Evolutionary conservation across 2,888 invertebrate genomes (phyloP).

Genomic region (Xanthia togata): DNA sequence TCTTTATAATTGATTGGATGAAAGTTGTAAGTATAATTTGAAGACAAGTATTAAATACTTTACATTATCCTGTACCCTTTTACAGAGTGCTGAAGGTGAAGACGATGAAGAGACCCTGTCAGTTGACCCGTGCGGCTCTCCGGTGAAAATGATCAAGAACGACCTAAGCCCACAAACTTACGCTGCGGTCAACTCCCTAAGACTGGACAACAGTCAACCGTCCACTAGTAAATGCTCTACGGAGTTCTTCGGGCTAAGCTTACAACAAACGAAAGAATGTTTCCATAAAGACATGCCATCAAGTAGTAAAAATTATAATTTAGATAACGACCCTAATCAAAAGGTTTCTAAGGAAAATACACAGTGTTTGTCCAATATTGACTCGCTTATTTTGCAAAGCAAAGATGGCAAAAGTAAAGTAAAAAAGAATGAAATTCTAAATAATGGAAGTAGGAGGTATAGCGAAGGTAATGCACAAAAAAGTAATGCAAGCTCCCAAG

Average conservation of each 20-base stretch:
- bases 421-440: slow-evolving; percentile 79
- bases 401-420: slow-evolving; percentile 75
- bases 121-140: slow-evolving; percentile 85
- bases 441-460: slow-evolving; percentile 83
- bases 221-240: slow-evolving; percentile 75
- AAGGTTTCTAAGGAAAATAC: slow-evolving; percentile 79
- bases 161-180: slow-evolving; percentile 79
- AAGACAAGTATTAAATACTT: not conserved
- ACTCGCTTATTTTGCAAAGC: slow-evolving; percentile 77
- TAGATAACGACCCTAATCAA: slow-evolving; percentile 77
- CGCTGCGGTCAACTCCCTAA: slow-evolving; percentile 59
- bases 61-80: not conserved
- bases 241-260: slow-evolving; percentile 81
- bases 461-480: slow-evolving; percentile 85
- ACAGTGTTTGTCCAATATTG: slow-evolving; percentile 74
- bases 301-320: slow-evolving; percentile 85
- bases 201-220: slow-evolving; percentile 70
- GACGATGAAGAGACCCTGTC: slow-evolving; percentile 91
- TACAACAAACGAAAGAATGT: slow-evolving; percentile 83
- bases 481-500: slow-evolving; percentile 72
- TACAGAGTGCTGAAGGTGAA: slow-evolving; percentile 89
- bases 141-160: slow-evolving; percentile 81
- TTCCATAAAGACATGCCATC: slow-evolving; percentile 85
- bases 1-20: not conserved
- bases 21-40: not conserved